Percentiles rank a stretch among this genome's conserved stretches.
Evolutionary conservation across 2,888 invertebrate species (phyloP).

Genomic region (Lithophane leautieri): DNA sequence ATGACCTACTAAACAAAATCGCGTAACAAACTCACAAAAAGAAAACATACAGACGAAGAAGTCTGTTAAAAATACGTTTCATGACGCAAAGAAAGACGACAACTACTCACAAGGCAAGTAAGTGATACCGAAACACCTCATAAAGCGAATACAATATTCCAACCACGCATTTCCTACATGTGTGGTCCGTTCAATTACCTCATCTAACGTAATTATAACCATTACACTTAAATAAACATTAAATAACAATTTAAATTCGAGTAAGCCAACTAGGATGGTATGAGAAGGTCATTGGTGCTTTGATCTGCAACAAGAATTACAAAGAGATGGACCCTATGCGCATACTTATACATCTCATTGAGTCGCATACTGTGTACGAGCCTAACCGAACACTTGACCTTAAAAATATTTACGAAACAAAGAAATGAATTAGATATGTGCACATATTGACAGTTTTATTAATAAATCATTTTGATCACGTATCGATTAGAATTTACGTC

Average conservation of each 20-base stretch:
- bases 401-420: conserved; percentile 57
- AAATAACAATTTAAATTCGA: conserved; percentile 49
- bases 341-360: conserved; percentile 58
- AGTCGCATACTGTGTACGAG: conserved; percentile 31
- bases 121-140: not conserved
- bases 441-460: conserved; percentile 12
- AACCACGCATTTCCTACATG: conserved; percentile 10
- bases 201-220: conserved; percentile 28
- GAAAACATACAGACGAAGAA: no score
- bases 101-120: not conserved
- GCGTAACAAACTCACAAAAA: no score
- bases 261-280: conserved; percentile 40
- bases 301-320: conserved; percentile 63
- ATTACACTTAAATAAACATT: conserved; percentile 23
- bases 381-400: conserved; percentile 62
- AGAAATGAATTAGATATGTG: conserved; percentile 39
- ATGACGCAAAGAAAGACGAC: no score
- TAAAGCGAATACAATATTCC: conserved; percentile 26
- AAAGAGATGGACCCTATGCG: conserved; percentile 42
- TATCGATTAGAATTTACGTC: conserved; percentile 20
- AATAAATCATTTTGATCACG: conserved; percentile 26
- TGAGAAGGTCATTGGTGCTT: conserved; percentile 62
- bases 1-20: no score
- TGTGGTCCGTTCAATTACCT: conserved; percentile 35
- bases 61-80: no score